Base-by-base conservation (phyloP, 2,888 invertebrate species). In the Ophion ellenae region DNA sequence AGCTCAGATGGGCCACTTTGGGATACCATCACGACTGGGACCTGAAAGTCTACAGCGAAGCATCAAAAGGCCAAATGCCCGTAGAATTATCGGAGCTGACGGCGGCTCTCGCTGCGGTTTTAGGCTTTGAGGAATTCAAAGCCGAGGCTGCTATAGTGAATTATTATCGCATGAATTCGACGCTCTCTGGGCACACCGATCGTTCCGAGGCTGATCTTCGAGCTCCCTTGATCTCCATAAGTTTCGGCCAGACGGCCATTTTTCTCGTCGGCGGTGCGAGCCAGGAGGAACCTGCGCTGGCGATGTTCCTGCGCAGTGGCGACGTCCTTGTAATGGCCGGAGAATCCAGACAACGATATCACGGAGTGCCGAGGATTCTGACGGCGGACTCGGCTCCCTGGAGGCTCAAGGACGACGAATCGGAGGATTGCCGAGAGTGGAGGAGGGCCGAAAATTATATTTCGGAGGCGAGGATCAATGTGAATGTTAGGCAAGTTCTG, bases 11-110 rank as follows among this genome's bases (percentile, higher is more conserved):
- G 99, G 96, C 97, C 1, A 99, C 99, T 0, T 94, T 99, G 57
- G 99, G 99, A 17, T 99, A 99, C 93, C 99, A 99, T 94, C 99
- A 99, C 94, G 97, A 99, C 93, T 99, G 99, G 99, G 97, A 98
- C 91, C 97, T 98, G 78, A 99, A 99, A 95, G 96, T 96, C 14
- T 98, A 98, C 91, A 95, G 95, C 81, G 97, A 98, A 94, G 93
- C 95, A 6, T 95, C 95, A 85, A 96, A 95, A 92, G 95, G 96
- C 71, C 91, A 94, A 11, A 97, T 99, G 94, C 99, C 99, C 0
- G 87, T 91, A 17, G 98, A 98, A 90, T 94, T 99, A 79, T 94
- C 94, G 2, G 94, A 95, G 40, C 93, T 99, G 83, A 96, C 96
- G 71, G 94, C 95, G 91, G 95, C 96, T 81, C 94, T 99, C 79